These are phyloP conservation scores for Drosophila chauvacae DNA, from an alignment of 1,140 invertebrate genomes.

Conservation along the genomic window DNA sequence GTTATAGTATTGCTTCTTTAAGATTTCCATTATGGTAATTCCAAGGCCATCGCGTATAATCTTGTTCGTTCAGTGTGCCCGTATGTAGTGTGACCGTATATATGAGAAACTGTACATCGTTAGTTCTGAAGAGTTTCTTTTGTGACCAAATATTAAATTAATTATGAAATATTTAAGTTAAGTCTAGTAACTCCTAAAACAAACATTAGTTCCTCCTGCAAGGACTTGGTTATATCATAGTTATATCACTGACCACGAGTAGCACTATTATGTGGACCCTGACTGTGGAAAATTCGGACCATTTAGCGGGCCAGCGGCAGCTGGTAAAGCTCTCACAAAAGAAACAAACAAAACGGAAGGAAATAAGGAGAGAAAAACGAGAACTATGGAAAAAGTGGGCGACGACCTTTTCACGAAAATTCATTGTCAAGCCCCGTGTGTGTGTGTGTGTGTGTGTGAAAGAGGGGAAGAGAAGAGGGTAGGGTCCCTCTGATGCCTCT, in stretches of 20 bases:
- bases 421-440: constrained; percentile 50
- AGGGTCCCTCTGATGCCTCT: constrained; percentile 4
- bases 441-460: constrained; percentile 1
- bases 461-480: neutral
- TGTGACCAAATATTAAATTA: neutral
- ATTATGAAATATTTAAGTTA: neutral
- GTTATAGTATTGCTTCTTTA: too few species aligned
- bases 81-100: too few species aligned
- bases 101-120: neutral
- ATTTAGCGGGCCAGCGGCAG: constrained; percentile 47
- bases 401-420: constrained; percentile 60
- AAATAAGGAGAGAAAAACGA: constrained; percentile 22
- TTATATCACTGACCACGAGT: neutral
- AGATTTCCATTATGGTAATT: neutral
- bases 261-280: neutral
- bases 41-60: neutral
- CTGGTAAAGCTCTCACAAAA: constrained; percentile 55
- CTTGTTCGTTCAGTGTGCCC: neutral
- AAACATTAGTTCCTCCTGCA: neutral
- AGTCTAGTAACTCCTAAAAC: neutral
- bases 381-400: constrained; percentile 38
- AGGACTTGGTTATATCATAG: too few species aligned
- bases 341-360: constrained; percentile 36
- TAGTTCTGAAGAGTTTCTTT: too few species aligned
- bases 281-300: constrained; percentile 20